Conservation (phyloP, 2,888 invertebrate genomes). For the Lepidochrysops patricia region DNA sequence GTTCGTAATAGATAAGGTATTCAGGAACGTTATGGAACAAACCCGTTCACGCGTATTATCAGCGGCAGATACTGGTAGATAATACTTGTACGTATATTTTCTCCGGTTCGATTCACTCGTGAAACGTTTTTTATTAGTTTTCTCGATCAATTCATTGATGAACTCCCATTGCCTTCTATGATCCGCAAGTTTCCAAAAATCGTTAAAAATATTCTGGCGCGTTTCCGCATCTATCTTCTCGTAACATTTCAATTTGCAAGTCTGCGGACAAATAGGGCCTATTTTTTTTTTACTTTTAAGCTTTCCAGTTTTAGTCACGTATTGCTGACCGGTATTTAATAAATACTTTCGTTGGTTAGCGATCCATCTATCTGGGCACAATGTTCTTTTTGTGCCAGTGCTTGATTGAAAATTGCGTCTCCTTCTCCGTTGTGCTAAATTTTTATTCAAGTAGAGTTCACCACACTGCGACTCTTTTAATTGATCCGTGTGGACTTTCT, state of each 20-base stretch:
- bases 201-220: not conserved
- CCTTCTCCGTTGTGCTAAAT: not conserved
- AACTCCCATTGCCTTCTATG: not conserved
- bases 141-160: not conserved
- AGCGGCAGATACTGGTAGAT: not conserved
- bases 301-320: not conserved
- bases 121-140: not conserved
- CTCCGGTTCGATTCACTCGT: not conserved
- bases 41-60: not conserved
- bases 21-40: not conserved
- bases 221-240: not conserved
- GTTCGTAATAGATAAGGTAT: not conserved
- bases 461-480: not conserved
- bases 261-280: not conserved
- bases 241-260: conserved; percentile 1
- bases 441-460: not conserved
- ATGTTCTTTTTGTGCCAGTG: not conserved
- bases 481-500: not conserved
- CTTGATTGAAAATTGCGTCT: not conserved
- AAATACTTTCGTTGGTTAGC: not conserved
- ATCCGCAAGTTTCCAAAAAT: not conserved
- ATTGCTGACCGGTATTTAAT: not conserved
- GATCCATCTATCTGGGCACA: not conserved
- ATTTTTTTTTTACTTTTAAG: not conserved
- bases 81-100: not conserved